Base-by-base conservation (phyloP, 2,888 invertebrate genomes). In the Lithophane ornitopus region DNA sequence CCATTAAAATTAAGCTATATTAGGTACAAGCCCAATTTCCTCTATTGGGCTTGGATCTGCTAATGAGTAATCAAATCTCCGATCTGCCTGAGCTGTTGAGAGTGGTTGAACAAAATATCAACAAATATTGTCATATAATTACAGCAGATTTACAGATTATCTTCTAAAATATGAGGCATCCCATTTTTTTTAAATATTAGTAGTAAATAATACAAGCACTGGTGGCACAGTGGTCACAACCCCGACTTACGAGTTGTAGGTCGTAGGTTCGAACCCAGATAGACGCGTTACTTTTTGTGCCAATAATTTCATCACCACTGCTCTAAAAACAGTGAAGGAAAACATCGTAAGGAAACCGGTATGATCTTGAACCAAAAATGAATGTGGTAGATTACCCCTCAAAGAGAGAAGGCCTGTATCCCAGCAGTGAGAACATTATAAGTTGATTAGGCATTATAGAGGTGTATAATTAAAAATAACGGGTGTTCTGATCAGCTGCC, bases 111-210 rank as follows among this genome's bases (percentile, higher is more conserved):
- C 2, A 11, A 26, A 19, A 26, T 44, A 75, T 52, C 28, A 61
- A 75, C 3, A 46, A 58, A 61, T 2, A 2, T 34, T 34, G 9
- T 78, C 7, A 44, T 52, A 39, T 79, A 11, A 59, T 49, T 11
- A 56, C 70, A 39, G 7, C 14, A 59, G 44, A 22, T 34, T 76
- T 16, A 44, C 14, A 28, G n/a, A 80, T 46, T 26, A 3, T 16
- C 12, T 41, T 34, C 11, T n/a, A 34, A 49, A n/a, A 76, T 22
- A 11, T 1, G 4, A n/a, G 12, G 22, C 9, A 9, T 14, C 22
- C 14, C 44, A 44, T 16, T 76, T 62, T 52, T 52, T 4, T 66
- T 54, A 22, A 14, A 12, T 16, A 2, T 1, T 26, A n/a, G 4
- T 26, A 67, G 26, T 16, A 41, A 26, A 46, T 34, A 34, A 34